phyloP scores from a whole-genome alignment of 2,888 invertebrate species.

The Rhagonycha lutea region DNA sequence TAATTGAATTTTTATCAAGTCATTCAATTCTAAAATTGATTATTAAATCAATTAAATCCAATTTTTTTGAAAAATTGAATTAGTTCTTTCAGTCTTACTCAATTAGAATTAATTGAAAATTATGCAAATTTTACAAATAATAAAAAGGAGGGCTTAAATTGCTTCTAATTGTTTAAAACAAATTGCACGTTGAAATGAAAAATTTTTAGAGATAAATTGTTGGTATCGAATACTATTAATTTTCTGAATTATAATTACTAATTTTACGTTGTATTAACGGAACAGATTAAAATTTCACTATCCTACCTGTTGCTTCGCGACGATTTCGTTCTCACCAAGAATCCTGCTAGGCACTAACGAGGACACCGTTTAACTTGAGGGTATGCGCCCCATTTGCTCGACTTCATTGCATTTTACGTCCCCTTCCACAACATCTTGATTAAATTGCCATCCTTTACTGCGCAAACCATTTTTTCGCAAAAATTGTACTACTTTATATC shows the following conservation, averaged over 20 bases:
- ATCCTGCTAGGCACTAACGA: conserved; percentile 32
- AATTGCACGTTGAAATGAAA: not conserved
- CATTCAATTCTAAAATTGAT: conserved; percentile 14
- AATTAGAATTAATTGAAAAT: not conserved
- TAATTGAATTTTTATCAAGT: conserved; percentile 29
- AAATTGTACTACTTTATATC: not conserved
- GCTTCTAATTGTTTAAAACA: not conserved
- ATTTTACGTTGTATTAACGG: not conserved
- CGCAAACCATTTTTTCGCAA: not conserved
- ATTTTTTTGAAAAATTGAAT: not conserved
- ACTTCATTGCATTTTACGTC: conserved; percentile 23
- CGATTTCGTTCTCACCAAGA: conserved; percentile 3
- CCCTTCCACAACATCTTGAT: conserved; percentile 29
- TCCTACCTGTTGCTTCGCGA: conserved; percentile 37
- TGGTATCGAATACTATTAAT: not conserved
- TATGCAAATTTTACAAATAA: not conserved
- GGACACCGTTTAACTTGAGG: conserved; percentile 33
- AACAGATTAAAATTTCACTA: not conserved
- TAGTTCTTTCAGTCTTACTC: no score
- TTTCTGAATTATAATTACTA: not conserved
- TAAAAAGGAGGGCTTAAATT: not conserved
- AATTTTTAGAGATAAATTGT: not conserved
- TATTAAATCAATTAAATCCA: not conserved
- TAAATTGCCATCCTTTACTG: conserved; percentile 20
- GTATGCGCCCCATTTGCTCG: conserved; percentile 25